Evolutionary conservation across 2,888 invertebrate genomes (phyloP), one percentile per base, ranked within the genome.

Genomic region (Drosophila austrosaltans): DNA sequence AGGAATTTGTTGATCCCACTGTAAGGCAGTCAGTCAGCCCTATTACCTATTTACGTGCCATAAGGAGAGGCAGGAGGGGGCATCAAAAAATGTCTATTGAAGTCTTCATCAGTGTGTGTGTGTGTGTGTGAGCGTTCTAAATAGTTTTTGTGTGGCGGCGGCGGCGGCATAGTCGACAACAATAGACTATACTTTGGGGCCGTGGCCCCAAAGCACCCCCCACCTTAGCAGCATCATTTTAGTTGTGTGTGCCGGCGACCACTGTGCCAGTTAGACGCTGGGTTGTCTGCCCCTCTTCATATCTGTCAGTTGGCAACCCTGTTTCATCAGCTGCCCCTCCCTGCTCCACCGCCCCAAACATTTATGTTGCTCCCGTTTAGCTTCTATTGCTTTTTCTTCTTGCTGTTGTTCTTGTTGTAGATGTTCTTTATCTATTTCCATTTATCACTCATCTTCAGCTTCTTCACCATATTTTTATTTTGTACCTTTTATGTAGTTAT

Each of bases 401-500:
- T 44, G 42, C 59, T 54, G 22, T 40, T 28, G 36, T n/a, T 56
- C 40, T 60, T 22, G 36, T n/a, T 53, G 53, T 48, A 10, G 22
- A 12, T 48, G 48, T 48, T 48, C 48, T 59, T 63, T 63, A 54
- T 56, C 69, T 62, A 53, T 77, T 71, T 77, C 67, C 77, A 78
- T 80, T 70, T 71, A 75, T 69, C 77, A 69, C 67, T 44, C 85
- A 80, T 76, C 71, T 72, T 63, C 72, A 69, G 62, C 66, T 56
- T 66, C 77, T 69, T 73, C 69, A 61, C 70, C 75, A 63, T 42
- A 60, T 44, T 65, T 59, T 65, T 59, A 32, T 58, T 66, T 68
- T 66, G 72, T 68, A 80, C 82, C 87, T 83, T 48, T 86, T 81
- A 79, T 82, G 72, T 73, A 82, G 86, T 82, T 82, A 82, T 76